phyloP scores from a whole-genome alignment of 2,797 vertebrate genomes.

The Micropoecilia bifurca region DNA sequence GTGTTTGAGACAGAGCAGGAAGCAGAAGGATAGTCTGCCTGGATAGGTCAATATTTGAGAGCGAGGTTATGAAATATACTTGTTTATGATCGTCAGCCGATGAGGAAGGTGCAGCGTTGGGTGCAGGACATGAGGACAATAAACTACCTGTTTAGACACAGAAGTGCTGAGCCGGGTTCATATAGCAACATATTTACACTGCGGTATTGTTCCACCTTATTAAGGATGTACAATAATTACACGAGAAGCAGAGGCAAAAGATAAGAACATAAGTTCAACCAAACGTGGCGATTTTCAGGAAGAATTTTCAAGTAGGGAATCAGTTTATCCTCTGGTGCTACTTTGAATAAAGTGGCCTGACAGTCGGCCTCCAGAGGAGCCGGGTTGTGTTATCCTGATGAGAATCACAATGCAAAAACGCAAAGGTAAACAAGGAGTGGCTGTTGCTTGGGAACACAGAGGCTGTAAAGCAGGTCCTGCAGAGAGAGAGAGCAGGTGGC shows the following conservation, averaged over 20 bases:
- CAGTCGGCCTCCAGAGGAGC: constrained; percentile 46
- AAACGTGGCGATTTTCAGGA: neutral
- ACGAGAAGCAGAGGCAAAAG: neutral
- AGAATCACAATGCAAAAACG: constrained; percentile 79
- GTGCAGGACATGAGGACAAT: constrained; percentile 61
- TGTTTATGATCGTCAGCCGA: constrained; percentile 67
- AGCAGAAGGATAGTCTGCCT: constrained; percentile 40
- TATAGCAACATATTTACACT: constrained; percentile 43
- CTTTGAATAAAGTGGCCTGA: constrained; percentile 59
- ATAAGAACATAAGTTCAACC: constrained; percentile 10
- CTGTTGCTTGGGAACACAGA: constrained; percentile 79
- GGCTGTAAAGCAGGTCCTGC: constrained; percentile 64
- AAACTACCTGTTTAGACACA: constrained; percentile 53
- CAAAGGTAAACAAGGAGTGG: constrained; percentile 83
- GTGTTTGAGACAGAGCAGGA: constrained; percentile 38
- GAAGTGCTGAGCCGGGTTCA: constrained; percentile 13
- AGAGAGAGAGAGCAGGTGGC: constrained; percentile 50
- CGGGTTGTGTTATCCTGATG: constrained; percentile 61
- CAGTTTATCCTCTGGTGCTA: constrained; percentile 26
- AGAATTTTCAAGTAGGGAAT: neutral
- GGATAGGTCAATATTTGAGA: constrained; percentile 80
- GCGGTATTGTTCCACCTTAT: constrained; percentile 43
- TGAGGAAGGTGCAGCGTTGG: constrained; percentile 62
- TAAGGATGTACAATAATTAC: constrained; percentile 27
- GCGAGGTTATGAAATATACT: constrained; percentile 73